Conservation (phyloP, 2,113 vertebrate genomes). For the Salvator merianae region DNA sequence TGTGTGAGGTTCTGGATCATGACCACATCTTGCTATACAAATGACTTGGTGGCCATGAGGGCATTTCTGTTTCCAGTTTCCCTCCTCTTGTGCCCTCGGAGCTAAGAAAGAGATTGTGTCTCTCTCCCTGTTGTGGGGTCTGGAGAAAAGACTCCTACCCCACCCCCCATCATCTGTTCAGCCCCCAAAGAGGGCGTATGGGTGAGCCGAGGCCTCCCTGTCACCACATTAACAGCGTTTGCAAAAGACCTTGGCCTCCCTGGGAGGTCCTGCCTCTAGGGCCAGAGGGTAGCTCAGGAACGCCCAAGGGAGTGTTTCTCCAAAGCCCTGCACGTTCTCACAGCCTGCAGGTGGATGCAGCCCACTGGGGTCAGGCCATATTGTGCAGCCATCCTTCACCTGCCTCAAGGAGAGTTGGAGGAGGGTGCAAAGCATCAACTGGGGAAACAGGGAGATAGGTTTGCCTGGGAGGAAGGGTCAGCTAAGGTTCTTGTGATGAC, state of each 20-base stretch:
- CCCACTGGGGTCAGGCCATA: background rate
- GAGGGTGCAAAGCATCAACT: fast-evolving
- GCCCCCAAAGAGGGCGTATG: conserved; percentile 58
- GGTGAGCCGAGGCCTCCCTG: conserved; percentile 64
- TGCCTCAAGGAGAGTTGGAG: conserved; percentile 9
- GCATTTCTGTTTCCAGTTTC: too few species aligned
- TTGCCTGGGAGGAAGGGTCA: conserved; percentile 55
- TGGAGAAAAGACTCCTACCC: conserved; percentile 64
- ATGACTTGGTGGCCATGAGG: too few species aligned
- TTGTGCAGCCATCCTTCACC: conserved; percentile 29
- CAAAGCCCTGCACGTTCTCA: conserved; percentile 39
- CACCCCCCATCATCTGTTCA: conserved; percentile 55
- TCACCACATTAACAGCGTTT: conserved; percentile 74
- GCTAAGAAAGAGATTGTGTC: too few species aligned
- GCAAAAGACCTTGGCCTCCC: conserved; percentile 66
- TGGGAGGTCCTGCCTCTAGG: conserved; percentile 69
- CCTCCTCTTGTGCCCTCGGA: too few species aligned
- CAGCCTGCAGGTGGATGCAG: conserved; percentile 28
- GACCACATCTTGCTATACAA: too few species aligned
- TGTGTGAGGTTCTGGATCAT: too few species aligned
- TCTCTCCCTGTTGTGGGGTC: too few species aligned
- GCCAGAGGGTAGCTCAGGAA: conserved; percentile 65
- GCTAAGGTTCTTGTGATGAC: conserved; percentile 62
- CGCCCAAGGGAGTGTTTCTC: conserved; percentile 68
- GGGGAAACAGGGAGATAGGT: conserved; percentile 23